Percentiles rank a stretch among this genome's conserved stretches.
These are phyloP conservation scores for Poecilobothrus nobilitatus DNA, from an alignment of 2,888 invertebrate species.

Conservation along the genomic window DNA sequence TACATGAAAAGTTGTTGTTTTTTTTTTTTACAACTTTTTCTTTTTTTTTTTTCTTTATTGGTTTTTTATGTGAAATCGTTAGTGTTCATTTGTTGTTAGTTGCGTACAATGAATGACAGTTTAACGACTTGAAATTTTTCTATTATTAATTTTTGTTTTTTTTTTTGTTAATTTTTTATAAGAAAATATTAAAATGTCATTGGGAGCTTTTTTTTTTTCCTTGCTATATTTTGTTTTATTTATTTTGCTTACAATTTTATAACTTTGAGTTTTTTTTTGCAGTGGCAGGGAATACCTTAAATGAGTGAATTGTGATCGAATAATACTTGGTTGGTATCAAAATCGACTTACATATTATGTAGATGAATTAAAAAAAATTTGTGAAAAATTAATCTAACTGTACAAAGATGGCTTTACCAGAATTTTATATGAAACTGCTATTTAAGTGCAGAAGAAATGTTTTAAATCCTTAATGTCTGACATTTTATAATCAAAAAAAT, in stretches of 20 bases:
- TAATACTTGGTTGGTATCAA: no score
- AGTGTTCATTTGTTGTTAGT: neutral
- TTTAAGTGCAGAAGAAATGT: no score
- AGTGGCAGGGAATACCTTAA: no score
- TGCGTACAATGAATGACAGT: slow-evolving; percentile 6
- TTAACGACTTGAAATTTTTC: neutral
- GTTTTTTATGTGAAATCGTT: neutral
- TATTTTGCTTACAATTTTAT: neutral
- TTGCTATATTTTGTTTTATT: neutral
- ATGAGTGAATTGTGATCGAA: no score
- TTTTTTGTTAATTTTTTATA: neutral
- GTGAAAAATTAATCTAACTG: no score
- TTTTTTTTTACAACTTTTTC: neutral
- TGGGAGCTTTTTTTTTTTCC: neutral
- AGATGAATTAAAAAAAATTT: no score
- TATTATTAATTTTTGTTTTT: neutral
- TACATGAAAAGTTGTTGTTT: neutral
- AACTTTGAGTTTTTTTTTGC: no score
- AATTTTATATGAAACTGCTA: no score
- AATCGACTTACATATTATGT: no score
- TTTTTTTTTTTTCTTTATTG: neutral
- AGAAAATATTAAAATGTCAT: neutral
- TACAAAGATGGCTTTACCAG: no score
- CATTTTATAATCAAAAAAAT: no score
- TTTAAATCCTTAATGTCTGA: no score